Evolutionary conservation across 2,113 vertebrate genomes (phyloP).

Genomic region (Polypterus senegalus): DNA sequence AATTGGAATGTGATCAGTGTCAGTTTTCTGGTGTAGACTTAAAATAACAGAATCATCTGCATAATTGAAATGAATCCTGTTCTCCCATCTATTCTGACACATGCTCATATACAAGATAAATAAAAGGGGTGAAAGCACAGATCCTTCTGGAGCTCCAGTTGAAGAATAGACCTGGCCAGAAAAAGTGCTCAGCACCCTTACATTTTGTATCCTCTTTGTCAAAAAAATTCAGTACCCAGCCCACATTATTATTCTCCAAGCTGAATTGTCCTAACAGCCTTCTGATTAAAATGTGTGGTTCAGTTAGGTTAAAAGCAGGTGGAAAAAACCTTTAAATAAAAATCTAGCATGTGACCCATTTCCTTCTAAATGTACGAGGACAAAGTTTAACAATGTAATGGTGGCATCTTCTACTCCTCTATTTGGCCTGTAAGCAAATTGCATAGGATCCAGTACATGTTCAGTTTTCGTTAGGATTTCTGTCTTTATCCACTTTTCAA

Average conservation of each 20-base stretch:
- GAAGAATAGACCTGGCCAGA: slow-evolving; percentile 8
- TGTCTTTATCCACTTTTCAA: too few relatives aligned
- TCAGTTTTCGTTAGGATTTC: slow-evolving; percentile 1
- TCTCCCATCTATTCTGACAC: slow-evolving; percentile 7
- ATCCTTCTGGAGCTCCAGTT: slow-evolving; percentile 6
- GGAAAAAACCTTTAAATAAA: slow-evolving; percentile 1
- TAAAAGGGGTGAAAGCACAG: slow-evolving; percentile 2
- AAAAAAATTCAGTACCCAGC: not conserved
- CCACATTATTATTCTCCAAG: slow-evolving; percentile 1
- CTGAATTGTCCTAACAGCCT: slow-evolving; percentile 7
- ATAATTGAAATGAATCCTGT: not conserved
- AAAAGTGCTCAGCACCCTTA: slow-evolving; percentile 3
- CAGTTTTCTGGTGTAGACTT: not conserved
- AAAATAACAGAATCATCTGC: slow-evolving; percentile 4
- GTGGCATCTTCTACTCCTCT: slow-evolving; percentile 4
- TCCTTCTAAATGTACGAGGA: not conserved
- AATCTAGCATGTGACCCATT: not conserved
- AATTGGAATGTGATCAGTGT: not conserved
- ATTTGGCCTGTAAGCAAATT: slow-evolving; percentile 1
- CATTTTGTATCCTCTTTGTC: not conserved
- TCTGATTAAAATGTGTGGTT: not conserved
- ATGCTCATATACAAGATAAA: slow-evolving; percentile 4
- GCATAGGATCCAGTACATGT: slow-evolving; percentile 4
- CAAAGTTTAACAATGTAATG: not conserved
- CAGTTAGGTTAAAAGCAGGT: not conserved